Base-by-base conservation (phyloP, 2,797 vertebrate species). In the Ataeniobius toweri region DNA sequence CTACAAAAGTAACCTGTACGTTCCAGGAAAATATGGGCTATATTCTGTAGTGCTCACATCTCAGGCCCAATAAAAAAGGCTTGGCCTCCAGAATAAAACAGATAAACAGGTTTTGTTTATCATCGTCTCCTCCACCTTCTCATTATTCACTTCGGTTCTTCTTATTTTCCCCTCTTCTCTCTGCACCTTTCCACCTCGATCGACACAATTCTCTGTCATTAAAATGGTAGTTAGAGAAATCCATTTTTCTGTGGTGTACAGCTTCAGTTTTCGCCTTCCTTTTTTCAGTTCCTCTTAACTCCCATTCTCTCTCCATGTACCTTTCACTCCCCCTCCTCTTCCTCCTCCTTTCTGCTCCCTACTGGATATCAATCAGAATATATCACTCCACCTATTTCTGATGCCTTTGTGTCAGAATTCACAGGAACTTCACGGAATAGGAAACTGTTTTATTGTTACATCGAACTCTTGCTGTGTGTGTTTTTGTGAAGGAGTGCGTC, bases 331-430 rank as follows among this genome's bases (percentile, higher is more conserved):
- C 28, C 63, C 36, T 75, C 75, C 58, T 61, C 39, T 61, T 3
- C 36, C 71, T 10, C 14, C 28, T 13, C 58, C 28, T 65, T 77
- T 67, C 76, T 83, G 75, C 76, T 90, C 94, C 88, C 95, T 74
- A 85, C 91, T 94, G 94, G 94, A 94, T 95, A 95, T 95, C 93
- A 96, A 95, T 95, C 95, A 95, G 92, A 94, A 91, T 91, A 91
- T 94, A 92, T 95, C 95, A 94, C 93, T 94, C 86, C 88, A 86
- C 89, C 91, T 94, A 89, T 93, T 93, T 90, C 92, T 92, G 92
- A 88, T 89, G 87, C 89, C 89, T 73, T 85, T 92, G 94, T 94
- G 94, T 94, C 93, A 95, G 93, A 94, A 95, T 95, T 96, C 93
- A 92, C 94, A 94, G 91, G 93, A 94, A 91, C 88, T 88, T 92